Conservation (phyloP, 2,797 vertebrate species). For the Phrynocephalus forsythii region DNA sequence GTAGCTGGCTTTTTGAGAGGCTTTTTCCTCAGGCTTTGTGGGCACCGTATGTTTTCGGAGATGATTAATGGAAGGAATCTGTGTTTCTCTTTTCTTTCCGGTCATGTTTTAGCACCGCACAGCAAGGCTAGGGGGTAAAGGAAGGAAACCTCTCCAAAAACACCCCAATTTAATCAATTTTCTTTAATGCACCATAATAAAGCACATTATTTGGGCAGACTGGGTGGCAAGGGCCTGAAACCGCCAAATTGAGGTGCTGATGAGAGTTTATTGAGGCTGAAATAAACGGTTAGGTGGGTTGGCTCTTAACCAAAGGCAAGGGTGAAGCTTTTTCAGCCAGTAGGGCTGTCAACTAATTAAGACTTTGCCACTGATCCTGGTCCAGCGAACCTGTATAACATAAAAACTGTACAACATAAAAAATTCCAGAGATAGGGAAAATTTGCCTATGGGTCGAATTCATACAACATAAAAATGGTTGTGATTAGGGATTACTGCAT, state of each 20-base stretch:
- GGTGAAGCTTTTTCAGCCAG: neutral
- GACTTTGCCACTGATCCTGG: neutral
- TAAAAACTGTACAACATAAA: too few relatives aligned
- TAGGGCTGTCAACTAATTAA: neutral
- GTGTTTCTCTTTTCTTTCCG: neutral
- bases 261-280: neutral
- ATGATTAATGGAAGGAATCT: slow-evolving; percentile 16
- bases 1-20: neutral
- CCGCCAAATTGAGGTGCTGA: neutral
- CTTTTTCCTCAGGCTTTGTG: neutral
- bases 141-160: slow-evolving; percentile 12
- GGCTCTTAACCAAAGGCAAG: neutral
- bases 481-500: too few relatives aligned
- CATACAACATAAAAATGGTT: too few relatives aligned
- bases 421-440: too few relatives aligned
- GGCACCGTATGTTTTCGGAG: slow-evolving; percentile 1
- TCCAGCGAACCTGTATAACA: too few relatives aligned
- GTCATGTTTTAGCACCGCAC: neutral
- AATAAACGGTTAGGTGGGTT: neutral
- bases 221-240: neutral
- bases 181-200: neutral
- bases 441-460: too few relatives aligned
- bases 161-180: neutral
- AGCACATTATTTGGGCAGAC: neutral
- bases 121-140: neutral